Evolutionary conservation across 1,140 invertebrate species (phyloP).

Genomic region (Dendroctonus valens): DNA sequence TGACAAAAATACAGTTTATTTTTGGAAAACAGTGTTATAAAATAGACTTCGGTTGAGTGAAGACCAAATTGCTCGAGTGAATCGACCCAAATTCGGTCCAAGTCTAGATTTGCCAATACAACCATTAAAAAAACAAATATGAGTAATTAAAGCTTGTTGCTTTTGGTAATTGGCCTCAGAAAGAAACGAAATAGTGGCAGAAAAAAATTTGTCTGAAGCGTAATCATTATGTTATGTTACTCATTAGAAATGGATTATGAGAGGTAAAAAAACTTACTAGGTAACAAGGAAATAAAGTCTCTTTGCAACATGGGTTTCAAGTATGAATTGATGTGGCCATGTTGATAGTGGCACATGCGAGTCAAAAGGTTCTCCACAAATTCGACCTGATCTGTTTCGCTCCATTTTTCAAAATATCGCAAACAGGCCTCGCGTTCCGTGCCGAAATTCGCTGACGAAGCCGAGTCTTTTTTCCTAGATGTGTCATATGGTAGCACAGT

Average conservation of each 20-base stretch:
- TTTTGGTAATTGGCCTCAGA: too few relatives aligned
- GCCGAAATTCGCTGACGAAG: conserved; percentile 63
- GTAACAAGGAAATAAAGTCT: conserved; percentile 96
- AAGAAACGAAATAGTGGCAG: too few relatives aligned
- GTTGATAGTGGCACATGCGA: conserved; percentile 98
- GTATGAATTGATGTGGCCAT: conserved; percentile 96
- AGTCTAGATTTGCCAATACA: neutral
- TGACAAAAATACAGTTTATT: too few relatives aligned
- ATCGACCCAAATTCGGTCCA: too few relatives aligned
- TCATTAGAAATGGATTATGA: too few relatives aligned
- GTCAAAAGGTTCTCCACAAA: conserved; percentile 94
- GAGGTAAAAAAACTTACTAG: conserved; percentile 70
- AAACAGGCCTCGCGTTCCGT: conserved; percentile 82
- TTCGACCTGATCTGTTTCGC: conserved; percentile 89
- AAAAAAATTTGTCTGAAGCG: too few relatives aligned
- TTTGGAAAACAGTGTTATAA: neutral
- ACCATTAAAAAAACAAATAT: too few relatives aligned
- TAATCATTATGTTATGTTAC: too few relatives aligned
- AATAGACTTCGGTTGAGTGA: neutral
- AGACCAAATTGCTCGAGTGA: neutral
- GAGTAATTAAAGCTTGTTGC: too few relatives aligned
- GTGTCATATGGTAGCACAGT: conserved; percentile 59
- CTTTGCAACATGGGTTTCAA: conserved; percentile 98
- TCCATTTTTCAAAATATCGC: conserved; percentile 88
- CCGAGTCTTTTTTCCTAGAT: conserved; percentile 63